Base-by-base conservation (phyloP, 2,797 vertebrate species). In the Euphonia xanthogaster region DNA sequence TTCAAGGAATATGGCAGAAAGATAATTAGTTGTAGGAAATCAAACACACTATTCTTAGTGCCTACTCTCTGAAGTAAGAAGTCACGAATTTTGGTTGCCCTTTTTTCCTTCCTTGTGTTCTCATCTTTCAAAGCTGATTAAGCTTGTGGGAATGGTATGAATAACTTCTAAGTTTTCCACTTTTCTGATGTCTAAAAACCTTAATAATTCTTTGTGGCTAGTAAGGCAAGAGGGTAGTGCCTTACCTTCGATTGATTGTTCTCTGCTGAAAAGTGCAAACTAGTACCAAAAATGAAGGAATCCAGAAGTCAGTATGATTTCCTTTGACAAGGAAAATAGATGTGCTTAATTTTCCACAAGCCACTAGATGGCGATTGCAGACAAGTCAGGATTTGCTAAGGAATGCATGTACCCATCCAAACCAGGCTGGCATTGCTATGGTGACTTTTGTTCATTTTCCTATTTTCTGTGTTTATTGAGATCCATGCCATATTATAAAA, bases 331-430 rank as follows among this genome's bases (percentile, higher is more conserved):
- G 42, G 45, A 54, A 85, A 85, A 68, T 8, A 21, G 11, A 30
- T 83, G 22, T 57, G 15, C 71, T 53, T 62, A 50, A 19, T 92
- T 78, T 88, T n/a, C 42, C 66, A 40, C 22, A 55, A 65, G 31
- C 96, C 96, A 70, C 94, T 96, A 97, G 96, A 74, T 96, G 96
- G 96, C 96, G 93, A 95, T 72, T 96, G 62, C 89, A 81, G 86
- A 95, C 91, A 95, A 94, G 84, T 78, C 68, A 94, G 83, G 75
- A 39, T 81, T 62, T 91, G 50, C 55, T 68, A 21, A 40, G 61
- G 42, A 40, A 23, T 66, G 61, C 14, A 9, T 9, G 24, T 37
- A 14, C 33, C 5, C 30, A 30, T 55, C 27, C 23, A 6, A 37
- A n/a, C 10, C 47, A 55, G 58, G 13, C 47, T 92, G 31, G 31